Base-by-base conservation (phyloP, 2,797 vertebrate species). In the Pangasius djambal region DNA sequence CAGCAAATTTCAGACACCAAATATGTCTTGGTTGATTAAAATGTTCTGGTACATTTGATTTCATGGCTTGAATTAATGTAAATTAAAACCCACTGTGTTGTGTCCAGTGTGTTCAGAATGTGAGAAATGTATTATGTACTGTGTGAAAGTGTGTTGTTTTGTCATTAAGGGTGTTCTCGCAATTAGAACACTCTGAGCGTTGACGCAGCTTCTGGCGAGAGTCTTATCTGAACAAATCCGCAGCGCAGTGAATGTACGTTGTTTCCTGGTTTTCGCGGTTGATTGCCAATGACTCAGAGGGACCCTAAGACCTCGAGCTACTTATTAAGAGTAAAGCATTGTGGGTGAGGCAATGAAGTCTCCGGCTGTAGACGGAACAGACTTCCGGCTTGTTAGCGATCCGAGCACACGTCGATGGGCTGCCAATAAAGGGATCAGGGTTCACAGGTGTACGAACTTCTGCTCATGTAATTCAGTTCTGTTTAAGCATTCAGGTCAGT, bases 201-300 rank as follows among this genome's bases (percentile, higher is more conserved):
- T 91, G 75, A 75, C 28, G 28, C 37, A 34, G 82, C 77, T 83
- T 70, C 75, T 86, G 74, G 55, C 1, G 1, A 61, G 18, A n/a
- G 67, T 72, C 65, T 88, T 94, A 93, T 94, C 90, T 89, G 34
- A 85, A 92, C 93, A 89, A 91, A 93, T 90, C 91, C 92, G 86
- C 72, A 74, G 86, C 82, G 28, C 88, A 74, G 93, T 94, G 93
- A 95, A 95, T 90, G 94, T 86, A 34, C 55, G 89, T 94, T 83
- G 94, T 94, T 96, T 97, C 95, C 95, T 95, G 92, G 63, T 91
- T 93, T 31, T 85, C 63, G 69, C 94, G 87, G 75, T 65, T 94
- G 92, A 94, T 91, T 94, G 94, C 77, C 84, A 89, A 83, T 95
- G 93, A 94, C 93, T 94, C 88, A 86, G 74, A 83, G 91, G 88